Percentiles rank a stretch among this genome's conserved stretches.
Conservation (phyloP, 2,113 vertebrate species). For the Psilopsiagon aurifrons region DNA sequence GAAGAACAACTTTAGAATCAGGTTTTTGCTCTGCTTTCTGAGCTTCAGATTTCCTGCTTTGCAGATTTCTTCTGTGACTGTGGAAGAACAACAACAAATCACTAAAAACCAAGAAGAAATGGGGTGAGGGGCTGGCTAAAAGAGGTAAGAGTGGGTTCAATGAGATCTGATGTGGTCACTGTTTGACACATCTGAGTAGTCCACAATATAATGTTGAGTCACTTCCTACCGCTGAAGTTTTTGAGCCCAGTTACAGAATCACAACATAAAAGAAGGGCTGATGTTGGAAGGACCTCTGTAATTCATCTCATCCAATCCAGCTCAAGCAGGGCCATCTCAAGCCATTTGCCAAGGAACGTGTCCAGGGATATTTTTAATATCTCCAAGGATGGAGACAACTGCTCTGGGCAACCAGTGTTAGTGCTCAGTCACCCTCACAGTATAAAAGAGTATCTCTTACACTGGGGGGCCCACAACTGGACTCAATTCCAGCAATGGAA, state of each 20-base stretch:
- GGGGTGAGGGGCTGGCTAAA: neutral
- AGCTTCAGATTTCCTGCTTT: neutral
- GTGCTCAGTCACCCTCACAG: neutral
- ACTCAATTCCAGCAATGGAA: too few relatives aligned
- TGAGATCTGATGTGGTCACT: neutral
- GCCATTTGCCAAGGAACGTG: neutral
- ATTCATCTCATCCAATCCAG: neutral
- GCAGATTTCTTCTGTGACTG: neutral
- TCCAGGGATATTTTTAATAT: neutral
- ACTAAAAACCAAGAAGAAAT: neutral
- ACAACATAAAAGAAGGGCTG: neutral
- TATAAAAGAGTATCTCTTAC: neutral
- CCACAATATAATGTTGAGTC: neutral
- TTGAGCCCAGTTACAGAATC: neutral
- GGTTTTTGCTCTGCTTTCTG: neutral
- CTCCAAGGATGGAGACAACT: neutral
- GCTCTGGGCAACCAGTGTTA: neutral
- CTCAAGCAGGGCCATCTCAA: neutral
- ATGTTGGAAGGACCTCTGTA: neutral
- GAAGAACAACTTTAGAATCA: neutral
- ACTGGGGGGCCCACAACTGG: neutral
- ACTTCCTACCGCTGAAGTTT: neutral
- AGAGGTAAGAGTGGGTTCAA: neutral
- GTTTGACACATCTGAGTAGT: neutral
- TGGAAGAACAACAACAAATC: neutral